phyloP scores from a whole-genome alignment of 1,140 invertebrate species.

The Diploscapter pachys region DNA sequence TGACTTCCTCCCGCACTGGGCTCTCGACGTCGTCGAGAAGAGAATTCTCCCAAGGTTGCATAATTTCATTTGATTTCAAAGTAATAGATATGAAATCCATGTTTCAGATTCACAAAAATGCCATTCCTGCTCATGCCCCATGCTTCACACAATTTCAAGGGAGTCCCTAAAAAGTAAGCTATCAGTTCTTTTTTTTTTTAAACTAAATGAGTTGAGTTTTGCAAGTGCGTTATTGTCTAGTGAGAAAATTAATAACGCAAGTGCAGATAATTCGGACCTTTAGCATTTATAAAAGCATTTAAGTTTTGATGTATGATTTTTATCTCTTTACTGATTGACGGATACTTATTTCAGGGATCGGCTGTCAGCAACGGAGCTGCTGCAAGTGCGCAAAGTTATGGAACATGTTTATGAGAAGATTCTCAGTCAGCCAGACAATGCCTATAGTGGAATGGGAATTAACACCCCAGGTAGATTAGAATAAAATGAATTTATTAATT shows the following conservation, averaged over 20 bases:
- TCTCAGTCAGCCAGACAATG: conserved; percentile 69
- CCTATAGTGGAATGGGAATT: not conserved
- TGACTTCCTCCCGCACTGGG: conserved; percentile 93
- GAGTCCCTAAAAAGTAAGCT: conserved; percentile 68
- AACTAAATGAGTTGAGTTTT: no score
- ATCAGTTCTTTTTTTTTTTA: no score
- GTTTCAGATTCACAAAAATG: conserved; percentile 81
- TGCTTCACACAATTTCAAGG: conserved; percentile 63
- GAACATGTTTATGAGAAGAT: conserved; percentile 98
- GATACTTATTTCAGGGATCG: conserved; percentile 72
- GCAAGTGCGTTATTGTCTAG: no score
- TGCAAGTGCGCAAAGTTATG: conserved; percentile 97
- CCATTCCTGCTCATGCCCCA: conserved; percentile 93
- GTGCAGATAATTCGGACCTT: not conserved
- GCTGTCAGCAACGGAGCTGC: conserved; percentile 95
- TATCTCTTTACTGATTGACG: conserved; percentile 20
- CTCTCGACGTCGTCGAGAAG: conserved; percentile 72
- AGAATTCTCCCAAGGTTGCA: conserved; percentile 75
- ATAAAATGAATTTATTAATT: no score
- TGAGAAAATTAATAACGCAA: no score
- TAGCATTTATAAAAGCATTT: conserved; percentile 13
- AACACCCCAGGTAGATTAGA: no score
- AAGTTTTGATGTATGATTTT: conserved; percentile 24
- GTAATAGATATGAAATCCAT: no score
- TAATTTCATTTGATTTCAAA: no score